Conservation (phyloP, 2,113 vertebrate genomes). For the Cyprinodon variegatus region DNA sequence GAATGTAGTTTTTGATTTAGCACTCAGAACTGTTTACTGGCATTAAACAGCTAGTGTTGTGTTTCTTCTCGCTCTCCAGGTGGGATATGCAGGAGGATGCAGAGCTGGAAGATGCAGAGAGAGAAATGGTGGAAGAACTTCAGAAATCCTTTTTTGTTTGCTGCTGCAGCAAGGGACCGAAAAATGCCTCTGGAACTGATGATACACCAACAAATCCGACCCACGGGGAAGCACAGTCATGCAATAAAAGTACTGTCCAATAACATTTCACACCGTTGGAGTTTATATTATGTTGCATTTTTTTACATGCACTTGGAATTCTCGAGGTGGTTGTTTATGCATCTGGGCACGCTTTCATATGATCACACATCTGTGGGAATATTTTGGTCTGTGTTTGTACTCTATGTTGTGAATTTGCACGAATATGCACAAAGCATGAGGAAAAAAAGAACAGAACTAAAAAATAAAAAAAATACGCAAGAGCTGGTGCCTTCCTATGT, state of each 20-base stretch:
- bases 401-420: conserved; percentile 29
- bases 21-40: conserved; percentile 14
- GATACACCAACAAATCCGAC: conserved; percentile 47
- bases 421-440: conserved; percentile 30
- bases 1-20: conserved; percentile 26
- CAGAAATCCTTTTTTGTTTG: conserved; percentile 79
- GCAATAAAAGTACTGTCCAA: conserved; percentile 60
- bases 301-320: conserved; percentile 52
- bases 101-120: conserved; percentile 86
- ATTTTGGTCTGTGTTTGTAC: conserved; percentile 37
- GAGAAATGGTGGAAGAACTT: conserved; percentile 84
- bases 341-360: conserved; percentile 4
- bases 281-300: conserved; percentile 63
- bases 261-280: conserved; percentile 44
- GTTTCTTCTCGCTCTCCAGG: conserved; percentile 79
- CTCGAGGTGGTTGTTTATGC: conserved; percentile 35
- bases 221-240: conserved; percentile 52
- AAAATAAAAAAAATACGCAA: conserved; percentile 34
- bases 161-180: conserved; percentile 54
- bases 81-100: conserved; percentile 92
- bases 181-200: conserved; percentile 50
- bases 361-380: conserved; percentile 27
- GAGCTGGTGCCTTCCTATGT: conserved; percentile 38
- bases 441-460: conserved; percentile 28
- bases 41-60: conserved; percentile 24